Conservation (phyloP, 2,888 invertebrate genomes). For the Monochamus alternatus region DNA sequence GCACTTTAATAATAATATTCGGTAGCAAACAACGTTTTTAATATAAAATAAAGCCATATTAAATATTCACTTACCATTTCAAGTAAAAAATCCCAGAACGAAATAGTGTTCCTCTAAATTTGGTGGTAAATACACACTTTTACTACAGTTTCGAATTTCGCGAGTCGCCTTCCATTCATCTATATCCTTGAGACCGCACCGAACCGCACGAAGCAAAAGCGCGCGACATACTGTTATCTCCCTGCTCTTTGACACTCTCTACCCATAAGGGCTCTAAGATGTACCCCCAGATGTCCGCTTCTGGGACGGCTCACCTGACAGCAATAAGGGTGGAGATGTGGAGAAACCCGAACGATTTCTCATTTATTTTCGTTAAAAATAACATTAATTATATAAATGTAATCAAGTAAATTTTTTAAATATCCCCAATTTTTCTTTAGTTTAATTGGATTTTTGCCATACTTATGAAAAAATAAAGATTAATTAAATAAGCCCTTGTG, state of each 20-base stretch:
- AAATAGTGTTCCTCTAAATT: background rate
- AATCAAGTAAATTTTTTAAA: too few relatives aligned
- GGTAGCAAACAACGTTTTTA: too few relatives aligned
- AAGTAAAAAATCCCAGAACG: background rate
- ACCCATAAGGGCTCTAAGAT: constrained; percentile 20
- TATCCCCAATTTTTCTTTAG: too few relatives aligned
- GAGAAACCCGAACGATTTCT: background rate
- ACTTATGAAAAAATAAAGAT: too few relatives aligned
- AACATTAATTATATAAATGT: too few relatives aligned
- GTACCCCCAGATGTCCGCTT: constrained; percentile 24
- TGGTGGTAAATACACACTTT: background rate
- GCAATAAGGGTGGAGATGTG: background rate
- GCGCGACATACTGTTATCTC: constrained; percentile 21
- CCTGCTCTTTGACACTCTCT: background rate
- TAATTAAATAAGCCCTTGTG: too few relatives aligned
- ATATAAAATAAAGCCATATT: background rate
- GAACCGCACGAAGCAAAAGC: background rate
- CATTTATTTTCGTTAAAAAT: background rate
- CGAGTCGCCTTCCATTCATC: background rate
- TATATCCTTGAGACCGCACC: background rate
- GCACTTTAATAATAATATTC: too few relatives aligned
- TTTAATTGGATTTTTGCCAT: too few relatives aligned
- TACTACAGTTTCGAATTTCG: background rate
- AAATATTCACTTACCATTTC: background rate
- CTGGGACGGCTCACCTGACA: constrained; percentile 23